Evolutionary conservation across 2,888 invertebrate genomes (phyloP), one percentile per base, ranked within the genome.

Genomic region (Belgica antarctica): DNA sequence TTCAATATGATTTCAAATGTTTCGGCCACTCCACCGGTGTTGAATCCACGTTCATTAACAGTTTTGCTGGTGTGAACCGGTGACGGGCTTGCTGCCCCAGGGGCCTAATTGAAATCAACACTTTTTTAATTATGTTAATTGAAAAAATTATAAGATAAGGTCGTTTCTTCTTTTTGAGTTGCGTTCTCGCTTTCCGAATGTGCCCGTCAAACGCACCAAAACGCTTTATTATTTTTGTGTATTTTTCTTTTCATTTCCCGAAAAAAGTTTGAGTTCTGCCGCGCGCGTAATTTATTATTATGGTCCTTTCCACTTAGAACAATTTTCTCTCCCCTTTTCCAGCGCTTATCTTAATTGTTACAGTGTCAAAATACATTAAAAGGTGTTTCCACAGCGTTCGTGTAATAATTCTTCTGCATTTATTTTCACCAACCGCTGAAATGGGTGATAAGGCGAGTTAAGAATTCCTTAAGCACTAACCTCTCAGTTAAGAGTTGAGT

Each of bases 121-220:
- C 68, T 47, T 68, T 68, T 57, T 68, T 68, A 66, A 66, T 66
- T 66, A 66, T 66, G 65, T 47, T 47, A 66, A 66, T 66, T 47
- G 65, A 47, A 47, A 46, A n/a, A 65, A 65, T 65, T 65, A 65
- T 65, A 65, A 66, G 65, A 66, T 66, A 66, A 66, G 65, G 63
- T 46, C 63, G 61, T 31, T 12, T n/a, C n/a, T n/a, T 19, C 12
- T 22, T 7, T 22, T 59, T 22, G 17, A 52, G 52, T 17, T 17
- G 25, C 24, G 61, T 17, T 10, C 17, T 17, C 7, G 61, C 61
- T 61, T 41, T 10, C 4, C 41, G 25, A 59, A 59, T 25, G 59
- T 2, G 59, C 59, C 25, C 24, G 59, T 59, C 59, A 59, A 59
- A 27, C 59, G 25, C 41, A 36, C 19, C n/a, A 36, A 62, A 65